Evolutionary conservation across 2,113 vertebrate species (phyloP), one percentile per base, ranked within the genome.

Genomic region (Peromyscus leucopus): DNA sequence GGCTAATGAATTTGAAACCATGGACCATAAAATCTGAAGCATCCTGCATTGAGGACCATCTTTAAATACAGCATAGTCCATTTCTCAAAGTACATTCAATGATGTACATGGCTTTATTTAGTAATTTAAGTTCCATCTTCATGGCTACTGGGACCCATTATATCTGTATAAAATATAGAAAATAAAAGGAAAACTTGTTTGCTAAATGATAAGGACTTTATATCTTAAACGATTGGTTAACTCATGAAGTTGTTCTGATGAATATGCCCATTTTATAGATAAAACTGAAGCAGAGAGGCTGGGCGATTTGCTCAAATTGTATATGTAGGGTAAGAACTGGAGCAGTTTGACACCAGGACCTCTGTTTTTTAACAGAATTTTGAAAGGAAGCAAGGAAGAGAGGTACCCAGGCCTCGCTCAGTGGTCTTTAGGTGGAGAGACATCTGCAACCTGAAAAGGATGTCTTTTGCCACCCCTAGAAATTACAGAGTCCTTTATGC

Each of bases 151-250:
- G 57, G 24, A 83, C 59, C 24, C 24, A 69, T 80, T 88, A 28
- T 95, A 13, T 72, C 67, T 84, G 4, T 55, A 63, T 74, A 78
- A 87, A 83, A 90, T 85, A 69, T 17, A 55, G 57, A 16, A 12
- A 89, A 89, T 82, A 94, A 94, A 55, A 72, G 42, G 72, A 76
- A 61, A 46, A 80, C 57, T 67, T 59, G 22, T 17, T 85, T 91
- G 28, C n/a, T 39, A 72, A 83, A 7, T 95, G 87, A 17, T 46
- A 89, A 84, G 39, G 61, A n/a, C 5, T 80, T 87, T 46, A 28
- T 80, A 39, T 67, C 36, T 96, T 89, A 92, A 80, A 87, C 72
- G 61, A 94, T 19, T 57, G 36, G 24, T 9, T 12, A 74, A 1
- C 24, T 10, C 19, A 13, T 87, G 55, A 90, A 65, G 79, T n/a